phyloP scores from a whole-genome alignment of 2,797 vertebrate species.

The Phoxinus dragarum region DNA sequence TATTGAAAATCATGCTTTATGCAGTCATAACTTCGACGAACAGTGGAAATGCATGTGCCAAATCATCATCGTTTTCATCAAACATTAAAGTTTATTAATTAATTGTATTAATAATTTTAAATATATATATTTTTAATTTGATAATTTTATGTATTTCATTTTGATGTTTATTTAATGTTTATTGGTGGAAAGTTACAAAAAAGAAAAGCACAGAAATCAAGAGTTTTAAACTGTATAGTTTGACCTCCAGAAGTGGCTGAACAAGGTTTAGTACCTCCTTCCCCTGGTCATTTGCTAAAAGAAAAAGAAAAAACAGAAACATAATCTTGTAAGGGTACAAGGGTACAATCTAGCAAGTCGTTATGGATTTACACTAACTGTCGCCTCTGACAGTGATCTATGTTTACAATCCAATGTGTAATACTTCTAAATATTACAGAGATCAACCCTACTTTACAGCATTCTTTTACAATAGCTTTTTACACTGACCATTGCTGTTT shows the following conservation, averaged over 20 bases:
- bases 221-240: not conserved
- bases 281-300: not conserved
- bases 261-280: not conserved
- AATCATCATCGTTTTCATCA: no score
- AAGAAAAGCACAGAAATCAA: not conserved
- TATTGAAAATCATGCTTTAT: no score
- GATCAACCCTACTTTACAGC: conserved; percentile 28
- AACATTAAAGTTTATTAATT: no score
- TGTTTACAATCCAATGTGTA: conserved; percentile 15
- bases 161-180: not conserved
- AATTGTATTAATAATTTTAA: not conserved
- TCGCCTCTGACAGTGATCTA: conserved; percentile 46
- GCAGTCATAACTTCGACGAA: no score
- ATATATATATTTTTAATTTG: not conserved
- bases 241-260: not conserved
- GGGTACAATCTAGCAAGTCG: not conserved
- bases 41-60: no score
- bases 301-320: not conserved
- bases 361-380: conserved; percentile 48
- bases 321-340: not conserved
- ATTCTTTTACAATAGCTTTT: conserved; percentile 39
- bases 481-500: conserved; percentile 32
- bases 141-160: not conserved
- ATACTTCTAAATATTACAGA: conserved; percentile 48
- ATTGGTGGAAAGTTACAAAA: not conserved